Evolutionary conservation across 2,797 vertebrate species (phyloP).

Genomic region (Erithacus rubecula): DNA sequence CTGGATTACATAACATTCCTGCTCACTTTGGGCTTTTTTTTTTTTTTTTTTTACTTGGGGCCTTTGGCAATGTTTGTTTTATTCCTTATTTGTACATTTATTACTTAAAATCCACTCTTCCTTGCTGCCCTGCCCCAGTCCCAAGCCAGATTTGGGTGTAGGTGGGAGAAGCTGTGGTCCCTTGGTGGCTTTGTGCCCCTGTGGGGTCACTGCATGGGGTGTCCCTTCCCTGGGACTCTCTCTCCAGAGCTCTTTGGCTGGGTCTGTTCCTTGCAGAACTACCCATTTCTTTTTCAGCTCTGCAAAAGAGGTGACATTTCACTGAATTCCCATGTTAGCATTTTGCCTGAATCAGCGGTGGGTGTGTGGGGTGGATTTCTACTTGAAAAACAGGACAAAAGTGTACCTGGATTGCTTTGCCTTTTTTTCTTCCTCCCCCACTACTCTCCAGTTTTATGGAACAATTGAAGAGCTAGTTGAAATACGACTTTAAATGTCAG

Average conservation of each 20-base stretch:
- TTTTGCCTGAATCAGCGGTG: neutral
- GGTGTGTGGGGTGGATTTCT: neutral
- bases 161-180: neutral
- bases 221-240: neutral
- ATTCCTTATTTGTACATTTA: conserved; percentile 14
- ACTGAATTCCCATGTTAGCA: neutral
- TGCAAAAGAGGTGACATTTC: neutral
- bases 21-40: neutral
- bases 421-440: neutral
- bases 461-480: neutral
- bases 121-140: neutral
- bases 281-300: neutral
- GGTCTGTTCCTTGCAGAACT: fast-evolving
- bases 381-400: neutral
- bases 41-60: conserved; percentile 36
- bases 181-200: neutral
- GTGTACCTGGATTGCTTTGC: neutral
- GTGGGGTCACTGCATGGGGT: fast-evolving
- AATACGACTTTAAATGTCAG: neutral
- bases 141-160: neutral
- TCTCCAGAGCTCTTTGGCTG: neutral
- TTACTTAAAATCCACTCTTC: neutral
- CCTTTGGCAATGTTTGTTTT: conserved; percentile 54
- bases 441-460: neutral
- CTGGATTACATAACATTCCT: conserved; percentile 11